phyloP scores from a whole-genome alignment of 2,797 vertebrate species.

The Clarias fuscus region DNA sequence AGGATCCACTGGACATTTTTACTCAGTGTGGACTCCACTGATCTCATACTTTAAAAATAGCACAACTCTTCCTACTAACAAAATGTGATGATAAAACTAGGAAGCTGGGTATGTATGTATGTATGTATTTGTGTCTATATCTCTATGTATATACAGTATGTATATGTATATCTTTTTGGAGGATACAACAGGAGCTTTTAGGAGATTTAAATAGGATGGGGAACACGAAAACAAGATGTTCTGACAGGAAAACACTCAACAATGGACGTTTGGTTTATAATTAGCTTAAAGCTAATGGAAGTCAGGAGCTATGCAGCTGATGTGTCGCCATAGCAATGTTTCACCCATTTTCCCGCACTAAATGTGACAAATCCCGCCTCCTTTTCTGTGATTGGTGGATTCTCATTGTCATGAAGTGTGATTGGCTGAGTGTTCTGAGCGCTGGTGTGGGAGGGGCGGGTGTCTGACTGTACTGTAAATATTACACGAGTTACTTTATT shows the following conservation, averaged over 20 bases:
- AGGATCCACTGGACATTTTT: too few relatives aligned
- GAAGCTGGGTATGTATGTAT: too few relatives aligned
- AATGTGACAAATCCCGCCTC: background rate
- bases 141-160: too few relatives aligned
- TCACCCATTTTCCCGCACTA: background rate
- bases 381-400: background rate
- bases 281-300: conserved; percentile 25
- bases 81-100: too few relatives aligned
- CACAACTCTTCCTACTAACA: too few relatives aligned
- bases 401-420: background rate
- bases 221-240: background rate
- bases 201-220: background rate
- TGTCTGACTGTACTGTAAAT: background rate
- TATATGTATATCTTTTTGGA: too few relatives aligned
- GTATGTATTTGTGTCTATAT: too few relatives aligned
- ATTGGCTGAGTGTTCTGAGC: background rate
- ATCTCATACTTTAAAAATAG: too few relatives aligned
- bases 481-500: background rate
- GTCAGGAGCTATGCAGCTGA: conserved; percentile 20
- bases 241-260: background rate
- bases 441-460: background rate
- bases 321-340: background rate
- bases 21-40: too few relatives aligned
- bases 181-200: background rate
- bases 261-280: background rate